Base-by-base conservation (phyloP, 1,140 invertebrate genomes). In the Ips nitidus region DNA sequence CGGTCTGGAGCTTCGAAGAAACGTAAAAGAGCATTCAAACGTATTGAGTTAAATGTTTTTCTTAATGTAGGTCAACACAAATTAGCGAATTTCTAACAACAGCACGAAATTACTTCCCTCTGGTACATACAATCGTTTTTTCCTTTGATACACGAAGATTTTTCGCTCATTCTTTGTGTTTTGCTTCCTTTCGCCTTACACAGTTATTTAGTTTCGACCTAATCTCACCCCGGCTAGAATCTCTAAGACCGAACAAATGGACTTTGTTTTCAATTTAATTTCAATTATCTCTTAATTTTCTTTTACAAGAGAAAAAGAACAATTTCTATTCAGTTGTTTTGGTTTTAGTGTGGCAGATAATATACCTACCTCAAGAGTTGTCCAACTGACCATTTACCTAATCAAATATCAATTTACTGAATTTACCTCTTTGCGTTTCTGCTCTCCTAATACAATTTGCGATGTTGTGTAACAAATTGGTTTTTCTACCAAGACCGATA, bases 111-210 rank as follows among this genome's bases (percentile, higher is more conserved):
- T 8, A 3, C 22, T 50, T 3, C 22, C 45, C 6, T 50, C 45
- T 50, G 45, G 45, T 50, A 50, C 45, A 22, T 22, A 50, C 45
- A 50, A 50, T 50, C 45, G 45, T 6, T 50, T 50, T 50, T 50
- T 22, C 3, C 3, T 22, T 22, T 50, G 22, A 50, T 8, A 50
- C 45, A 22, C 22, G 22, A 22, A 22, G 45, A 8, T 50, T 50
- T 50, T 50, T 50, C 45, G 6, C 22, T 50, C 22, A 8, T 22
- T 50, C 22, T 50, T 6, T 50, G 45, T 50, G 45, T 50, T 50
- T 22, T 50, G 45, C 45, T 50, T 50, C 22, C 22, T 50, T 50
- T 50, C 6, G 6, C 45, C 45, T 50, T 8, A 22, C 45, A 50
- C 1, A 50, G 45, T 3, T 50, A 50, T 50, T 50, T 50, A 50